These are phyloP conservation scores for Drosophila lacicola DNA, from an alignment of 2,888 invertebrate genomes.

Conservation along the genomic window DNA sequence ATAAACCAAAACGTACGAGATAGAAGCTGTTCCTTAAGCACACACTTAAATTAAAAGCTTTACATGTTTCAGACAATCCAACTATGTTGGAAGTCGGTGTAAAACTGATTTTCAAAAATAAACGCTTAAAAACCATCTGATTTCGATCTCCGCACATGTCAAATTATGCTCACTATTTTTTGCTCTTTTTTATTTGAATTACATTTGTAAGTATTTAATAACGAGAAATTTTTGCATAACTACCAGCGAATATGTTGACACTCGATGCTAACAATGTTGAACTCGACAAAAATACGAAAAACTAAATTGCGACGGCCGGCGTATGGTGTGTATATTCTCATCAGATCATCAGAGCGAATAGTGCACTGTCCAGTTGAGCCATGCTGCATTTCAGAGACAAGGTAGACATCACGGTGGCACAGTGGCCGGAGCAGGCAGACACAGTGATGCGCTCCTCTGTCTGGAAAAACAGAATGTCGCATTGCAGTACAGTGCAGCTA, in stretches of 20 bases:
- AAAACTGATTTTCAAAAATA: too few relatives aligned
- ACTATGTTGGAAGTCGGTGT: too few relatives aligned
- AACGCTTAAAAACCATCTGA: not conserved
- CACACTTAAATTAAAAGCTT: too few relatives aligned
- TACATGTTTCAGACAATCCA: too few relatives aligned
- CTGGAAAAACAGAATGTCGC: conserved; percentile 32
- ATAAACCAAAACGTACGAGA: too few relatives aligned
- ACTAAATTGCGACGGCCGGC: conserved; percentile 12
- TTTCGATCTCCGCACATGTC: not conserved
- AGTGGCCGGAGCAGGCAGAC: conserved; percentile 3
- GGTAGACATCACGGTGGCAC: conserved; percentile 17
- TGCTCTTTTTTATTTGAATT: conserved; percentile 30
- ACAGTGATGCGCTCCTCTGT: conserved; percentile 9
- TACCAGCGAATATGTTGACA: conserved; percentile 19
- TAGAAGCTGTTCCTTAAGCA: too few relatives aligned
- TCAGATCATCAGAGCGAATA: conserved; percentile 8
- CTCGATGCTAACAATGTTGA: conserved; percentile 31
- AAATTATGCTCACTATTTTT: conserved; percentile 12
- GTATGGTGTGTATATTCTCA: not conserved
- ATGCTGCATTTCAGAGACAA: conserved; percentile 32
- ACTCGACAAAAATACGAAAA: conserved; percentile 12
- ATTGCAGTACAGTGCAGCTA: conserved; percentile 32
- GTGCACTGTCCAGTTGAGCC: conserved; percentile 27
- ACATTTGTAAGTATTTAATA: conserved; percentile 18
- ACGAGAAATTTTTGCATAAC: conserved; percentile 52